These are phyloP conservation scores for Eulemur rufifrons DNA, from an alignment of 2,113 vertebrate species.

Conservation along the genomic window DNA sequence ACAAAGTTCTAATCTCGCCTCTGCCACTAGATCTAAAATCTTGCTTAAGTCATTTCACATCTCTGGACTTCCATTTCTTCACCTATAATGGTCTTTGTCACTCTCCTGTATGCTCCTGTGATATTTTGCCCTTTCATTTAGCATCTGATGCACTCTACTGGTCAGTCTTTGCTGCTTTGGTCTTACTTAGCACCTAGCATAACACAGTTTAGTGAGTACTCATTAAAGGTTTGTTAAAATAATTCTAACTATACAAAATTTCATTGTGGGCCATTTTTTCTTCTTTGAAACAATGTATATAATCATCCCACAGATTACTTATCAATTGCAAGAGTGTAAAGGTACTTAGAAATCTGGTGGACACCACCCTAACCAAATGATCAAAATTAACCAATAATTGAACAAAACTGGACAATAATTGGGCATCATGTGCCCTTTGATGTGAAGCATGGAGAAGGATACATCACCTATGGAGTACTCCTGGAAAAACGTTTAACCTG, in stretches of 20 bases:
- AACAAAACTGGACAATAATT: not conserved
- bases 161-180: not conserved
- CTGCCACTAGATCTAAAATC: not conserved
- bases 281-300: not conserved
- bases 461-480: not conserved
- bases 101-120: not conserved
- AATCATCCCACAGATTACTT: not conserved
- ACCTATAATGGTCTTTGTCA: not conserved
- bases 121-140: not conserved
- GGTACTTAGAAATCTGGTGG: not conserved
- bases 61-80: not conserved
- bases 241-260: not conserved
- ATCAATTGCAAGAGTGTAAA: not conserved
- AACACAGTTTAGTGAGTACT: not conserved
- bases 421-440: not conserved
- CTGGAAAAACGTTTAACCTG: conserved; percentile 23
- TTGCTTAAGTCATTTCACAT: not conserved
- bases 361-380: not conserved
- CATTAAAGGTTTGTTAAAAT: not conserved
- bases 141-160: not conserved
- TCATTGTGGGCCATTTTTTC: not conserved
- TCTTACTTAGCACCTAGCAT: not conserved
- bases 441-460: not conserved
- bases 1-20: not conserved
- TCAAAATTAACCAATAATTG: conserved; percentile 18